Evolutionary conservation across 2,888 invertebrate species (phyloP), one percentile per base, ranked within the genome.

Genomic region (Venusia cambrica): DNA sequence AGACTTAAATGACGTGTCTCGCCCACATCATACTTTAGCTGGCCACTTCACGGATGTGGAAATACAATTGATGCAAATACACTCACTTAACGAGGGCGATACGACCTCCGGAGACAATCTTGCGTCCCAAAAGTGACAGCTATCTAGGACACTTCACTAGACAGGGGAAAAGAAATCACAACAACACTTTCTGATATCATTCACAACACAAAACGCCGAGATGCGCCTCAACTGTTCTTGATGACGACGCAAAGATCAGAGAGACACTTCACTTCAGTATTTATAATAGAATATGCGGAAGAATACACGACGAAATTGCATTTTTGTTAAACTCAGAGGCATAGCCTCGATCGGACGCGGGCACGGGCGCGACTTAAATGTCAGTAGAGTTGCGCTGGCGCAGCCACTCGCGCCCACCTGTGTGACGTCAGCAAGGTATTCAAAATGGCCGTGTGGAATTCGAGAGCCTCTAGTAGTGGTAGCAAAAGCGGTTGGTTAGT

Each of bases 361-460:
- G 70, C 71, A 72, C 74, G 78, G 67, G 66, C 74, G 73, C 75
- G 76, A 69, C 69, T 60, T 72, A 72, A 77, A 77, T 76, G 77
- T 75, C 70, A 74, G 58, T 46, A 61, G 57, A 67, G 64, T 59
- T 74, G 80, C 73, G 76, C 75, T 62, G 54, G 74, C 77, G 76
- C 74, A 62, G 63, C 65, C 65, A 70, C 75, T 78, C 80, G 78
- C 79, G 77, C 83, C 83, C 78, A 74, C 66, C 64, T 60, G 56
- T 63, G 73, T 85, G 84, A 87, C 87, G 84, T 85, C 85, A 87
- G 65, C 53, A 37, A 54, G 83, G 81, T 81, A 87, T 87, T 85
- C 83, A 87, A 85, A 77, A 87, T 87, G 87, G 87, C 85, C 72
- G 73, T 68, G 42, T 54, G 81, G 84, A 83, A 85, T 87, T 72